Evolutionary conservation across 1,140 invertebrate genomes (phyloP), one percentile per base, ranked within the genome.

Genomic region (Ips nitidus): DNA sequence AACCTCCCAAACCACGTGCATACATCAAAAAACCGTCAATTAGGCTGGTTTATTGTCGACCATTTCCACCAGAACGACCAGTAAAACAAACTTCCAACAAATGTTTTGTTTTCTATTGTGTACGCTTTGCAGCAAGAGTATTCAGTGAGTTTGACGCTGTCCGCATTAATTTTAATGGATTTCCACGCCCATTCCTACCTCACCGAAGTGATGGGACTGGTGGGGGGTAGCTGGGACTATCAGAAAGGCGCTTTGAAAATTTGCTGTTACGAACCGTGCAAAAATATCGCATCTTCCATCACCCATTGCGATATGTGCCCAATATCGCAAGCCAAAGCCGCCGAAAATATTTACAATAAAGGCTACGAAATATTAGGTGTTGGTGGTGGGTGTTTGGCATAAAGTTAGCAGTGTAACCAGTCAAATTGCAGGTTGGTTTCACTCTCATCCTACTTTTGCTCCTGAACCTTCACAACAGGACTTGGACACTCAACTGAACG

Each of bases 221-320:
- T 90, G 47, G 90, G 88, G 37, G 90, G 89, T 2, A 80, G 76
- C 65, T 80, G 80, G 77, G 72, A 79, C 7, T 69, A 78, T 7
- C 52, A 71, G 41, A 61, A 60, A 42, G 74, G 73, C 63, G 79
- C 75, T 45, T 74, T 85, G 41, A 74, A 77, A n/a, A 82, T 87
- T 75, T 76, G 75, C 62, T 76, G 82, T 72, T 83, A 89, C 77
- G 83, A 84, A 73, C 82, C 86, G 37, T 88, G 83, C 81, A 83
- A 75, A 75, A 88, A 82, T 78, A 77, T 82, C 36, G 77, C 76
- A 4, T 84, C 87, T 68, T 88, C 85, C 42, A 81, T 83, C 41
- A 87, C 88, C 41, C 88, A 90, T 80, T 91, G 90, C 78, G 90
- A 92, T 72, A 91, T 91, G 88, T 90, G 90, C 76, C 89, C 90